These are phyloP conservation scores for Drosophila nigritarsus DNA, from an alignment of 2,888 invertebrate species.

Conservation along the genomic window DNA sequence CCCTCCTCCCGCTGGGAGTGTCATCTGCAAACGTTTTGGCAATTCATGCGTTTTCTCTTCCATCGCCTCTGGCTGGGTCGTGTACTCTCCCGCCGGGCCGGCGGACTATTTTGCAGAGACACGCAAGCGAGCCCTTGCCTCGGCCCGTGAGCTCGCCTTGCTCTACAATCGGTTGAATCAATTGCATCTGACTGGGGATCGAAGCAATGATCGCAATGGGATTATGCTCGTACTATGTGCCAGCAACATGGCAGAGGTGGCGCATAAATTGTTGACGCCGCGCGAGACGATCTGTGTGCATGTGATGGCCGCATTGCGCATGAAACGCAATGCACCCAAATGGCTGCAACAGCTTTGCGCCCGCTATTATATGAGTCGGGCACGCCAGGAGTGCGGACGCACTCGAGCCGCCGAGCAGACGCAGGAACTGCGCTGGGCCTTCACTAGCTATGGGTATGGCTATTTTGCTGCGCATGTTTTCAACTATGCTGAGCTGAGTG, in stretches of 20 bases:
- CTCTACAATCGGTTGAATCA: slow-evolving; percentile 94
- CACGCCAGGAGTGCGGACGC: slow-evolving; percentile 81
- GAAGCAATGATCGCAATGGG: slow-evolving; percentile 87
- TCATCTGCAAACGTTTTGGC: slow-evolving; percentile 91
- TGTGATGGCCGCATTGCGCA: slow-evolving; percentile 90
- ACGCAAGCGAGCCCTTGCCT: slow-evolving; percentile 80
- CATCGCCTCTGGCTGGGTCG: slow-evolving; percentile 94
- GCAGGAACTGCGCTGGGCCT: slow-evolving; percentile 91
- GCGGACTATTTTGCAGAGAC: slow-evolving; percentile 86
- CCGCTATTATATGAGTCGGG: slow-evolving; percentile 86
- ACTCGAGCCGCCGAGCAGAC: slow-evolving; percentile 85
- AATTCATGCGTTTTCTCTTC: slow-evolving; percentile 92
- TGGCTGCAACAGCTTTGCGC: slow-evolving; percentile 90
- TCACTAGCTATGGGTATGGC: slow-evolving; percentile 91
- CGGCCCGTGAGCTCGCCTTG: slow-evolving; percentile 90
- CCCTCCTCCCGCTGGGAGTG: slow-evolving; percentile 90
- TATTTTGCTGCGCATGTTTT: slow-evolving; percentile 92
- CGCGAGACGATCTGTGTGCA: slow-evolving; percentile 92
- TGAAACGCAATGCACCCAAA: slow-evolving; percentile 88
- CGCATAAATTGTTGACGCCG: slow-evolving; percentile 88
- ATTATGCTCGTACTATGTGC: slow-evolving; percentile 92
- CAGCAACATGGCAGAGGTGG: slow-evolving; percentile 94
- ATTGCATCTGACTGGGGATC: slow-evolving; percentile 90
- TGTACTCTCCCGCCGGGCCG: slow-evolving; percentile 91
- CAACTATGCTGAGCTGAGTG: slow-evolving; percentile 85